Base-by-base conservation (phyloP, 2,888 invertebrate genomes). In the Pseudococcus jackbeardsleyi region DNA sequence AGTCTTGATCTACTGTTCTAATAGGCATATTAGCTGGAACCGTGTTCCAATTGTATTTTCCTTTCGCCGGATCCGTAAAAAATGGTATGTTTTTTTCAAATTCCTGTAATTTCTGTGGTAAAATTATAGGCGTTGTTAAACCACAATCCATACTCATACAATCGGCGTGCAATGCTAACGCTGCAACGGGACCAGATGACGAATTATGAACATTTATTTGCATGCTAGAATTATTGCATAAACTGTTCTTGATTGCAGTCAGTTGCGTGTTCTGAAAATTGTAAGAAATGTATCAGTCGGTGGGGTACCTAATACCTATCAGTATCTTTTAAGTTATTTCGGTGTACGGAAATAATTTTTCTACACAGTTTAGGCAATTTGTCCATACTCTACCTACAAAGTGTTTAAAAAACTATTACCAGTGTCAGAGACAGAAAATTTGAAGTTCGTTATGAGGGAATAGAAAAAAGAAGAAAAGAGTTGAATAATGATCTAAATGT, bases 231-330 rank as follows among this genome's bases (percentile, higher is more conserved):
- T 26, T 82, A n/a, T 26, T 82, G 6, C 22, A 64, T 64, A 64
- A 64, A 22, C 22, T 42, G 9, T 7, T 46, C 11, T 0, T 82
- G 46, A 82, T 42, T 0, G 2, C 6, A 0, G 17, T 33, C 17
- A 82, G 46, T 19, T 82, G 19, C 19, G 7, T 7, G 46, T 82
- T 82, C 79, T 82, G 19, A 82, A 82, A 82, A 22, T 64, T 64
- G 11, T 22, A 64, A 64, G 22, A 77, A 77, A 77, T 15, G 11
- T 42, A 42, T 8, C 8, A 42, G 42, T 42, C 42, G 9, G 42
- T 42, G 42, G 42, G 42, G 42, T 42, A 8, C 5, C 7, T 7
- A 3, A 6, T 39, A 39, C 7, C 0, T 42, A 33, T 42, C 8
- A 42, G 7, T 8, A 42, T 42, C 9, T 42, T 42, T 33, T 2